Base-by-base conservation (phyloP, 2,888 invertebrate species). In the Catocala nupta region DNA sequence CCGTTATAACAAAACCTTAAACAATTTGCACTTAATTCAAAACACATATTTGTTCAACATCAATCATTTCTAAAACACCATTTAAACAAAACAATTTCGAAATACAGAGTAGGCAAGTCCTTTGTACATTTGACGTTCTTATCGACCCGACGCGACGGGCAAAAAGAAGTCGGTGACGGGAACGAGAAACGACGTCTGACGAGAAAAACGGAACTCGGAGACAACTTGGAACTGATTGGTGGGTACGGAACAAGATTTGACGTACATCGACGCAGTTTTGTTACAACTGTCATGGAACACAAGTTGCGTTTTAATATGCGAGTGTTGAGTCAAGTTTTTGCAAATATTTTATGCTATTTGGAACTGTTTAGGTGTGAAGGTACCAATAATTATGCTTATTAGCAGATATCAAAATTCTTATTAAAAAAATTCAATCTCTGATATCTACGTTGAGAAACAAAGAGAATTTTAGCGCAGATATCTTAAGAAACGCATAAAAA, bases 111-210 rank as follows among this genome's bases (percentile, higher is more conserved):
- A 49, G 55, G 33, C 44, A 43, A 44, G 67, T 62, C 66, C 55
- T 77, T 75, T 75, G 71, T 71, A 55, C 73, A 63, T 74, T 75
- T 82, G 84, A 82, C 75, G 73, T 77, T 66, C 78, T 75, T 83
- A 83, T 83, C 78, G 82, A 83, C 75, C 77, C 71, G 65, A 72
- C 70, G 71, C 65, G 75, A 69, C 71, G 59, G 36, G 70, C 62
- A 72, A 72, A 77, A 77, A 77, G 75, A 71, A 70, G 57, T 59
- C 60, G 44, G 51, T 57, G 67, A 61, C 65, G 59, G 64, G 34
- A 50, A 71, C 62, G 61, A 34, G 56, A 59, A 65, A 42, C 68
- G 70, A 71, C 71, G 74, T 75, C 77, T 78, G 78, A 74, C 66
- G 80, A 75, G 75, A 71, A 60, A 64, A 73, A 63, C 78, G 71